These are phyloP conservation scores for Manis crassicaudata DNA, from an alignment of 2,797 vertebrate species.

Conservation along the genomic window DNA sequence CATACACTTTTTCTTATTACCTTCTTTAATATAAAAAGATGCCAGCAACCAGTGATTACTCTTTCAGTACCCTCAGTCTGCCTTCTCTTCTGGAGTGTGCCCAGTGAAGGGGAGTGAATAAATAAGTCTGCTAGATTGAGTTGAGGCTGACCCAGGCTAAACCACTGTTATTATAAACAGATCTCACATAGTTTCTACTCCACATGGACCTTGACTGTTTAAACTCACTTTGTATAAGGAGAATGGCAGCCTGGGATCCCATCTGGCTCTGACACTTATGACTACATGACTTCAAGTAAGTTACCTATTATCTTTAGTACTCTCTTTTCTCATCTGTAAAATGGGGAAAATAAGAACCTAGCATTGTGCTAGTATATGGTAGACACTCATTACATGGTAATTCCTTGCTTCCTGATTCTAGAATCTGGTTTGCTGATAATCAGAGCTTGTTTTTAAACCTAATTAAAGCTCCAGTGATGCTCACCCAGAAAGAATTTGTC, in stretches of 20 bases:
- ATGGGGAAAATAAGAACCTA: not conserved
- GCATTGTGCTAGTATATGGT: not conserved
- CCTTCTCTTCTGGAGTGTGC: not conserved
- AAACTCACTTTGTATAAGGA: not conserved
- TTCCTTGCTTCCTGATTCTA: not conserved
- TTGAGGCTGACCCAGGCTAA: not conserved
- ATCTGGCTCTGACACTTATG: not conserved
- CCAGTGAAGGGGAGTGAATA: fast-evolving
- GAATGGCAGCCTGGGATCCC: not conserved
- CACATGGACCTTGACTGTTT: not conserved
- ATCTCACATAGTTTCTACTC: not conserved
- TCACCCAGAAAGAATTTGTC: not conserved
- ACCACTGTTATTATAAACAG: not conserved
- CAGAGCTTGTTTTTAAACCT: not conserved
- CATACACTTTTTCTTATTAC: not conserved
- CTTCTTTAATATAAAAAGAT: not conserved
- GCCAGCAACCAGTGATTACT: not conserved
- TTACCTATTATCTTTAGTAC: not conserved
- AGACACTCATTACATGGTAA: not conserved
- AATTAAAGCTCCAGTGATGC: not conserved
- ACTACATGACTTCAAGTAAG: not conserved
- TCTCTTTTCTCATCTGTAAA: not conserved
- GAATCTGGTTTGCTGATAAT: not conserved
- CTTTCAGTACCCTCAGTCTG: not conserved
- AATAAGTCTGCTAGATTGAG: not conserved